phyloP scores from a whole-genome alignment of 2,888 invertebrate species.

The Hoplodrina blanda region DNA sequence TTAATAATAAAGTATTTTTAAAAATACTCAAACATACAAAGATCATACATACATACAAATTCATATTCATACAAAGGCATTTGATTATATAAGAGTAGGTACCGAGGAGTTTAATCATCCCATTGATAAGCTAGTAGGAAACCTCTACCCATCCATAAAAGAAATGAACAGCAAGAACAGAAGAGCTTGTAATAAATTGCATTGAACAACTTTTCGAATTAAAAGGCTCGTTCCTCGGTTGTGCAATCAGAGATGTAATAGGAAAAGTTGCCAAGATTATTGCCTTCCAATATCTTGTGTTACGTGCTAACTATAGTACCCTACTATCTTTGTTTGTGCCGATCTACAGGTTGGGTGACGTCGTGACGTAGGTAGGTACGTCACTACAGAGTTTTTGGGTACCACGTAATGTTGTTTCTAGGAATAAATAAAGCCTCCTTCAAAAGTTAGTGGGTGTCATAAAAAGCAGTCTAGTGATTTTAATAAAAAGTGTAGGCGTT shows the following conservation, averaged over 20 bases:
- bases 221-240: slow-evolving; percentile 67
- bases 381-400: too few species aligned
- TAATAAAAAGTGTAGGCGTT: too few species aligned
- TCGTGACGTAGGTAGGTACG: not conserved
- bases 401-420: too few species aligned
- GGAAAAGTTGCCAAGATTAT: slow-evolving; percentile 76
- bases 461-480: not conserved
- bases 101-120: too few species aligned
- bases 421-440: too few species aligned
- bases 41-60: too few species aligned
- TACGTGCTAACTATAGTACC: slow-evolving; percentile 42
- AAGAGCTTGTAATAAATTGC: slow-evolving; percentile 71
- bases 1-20: not conserved
- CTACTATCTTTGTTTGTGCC: slow-evolving; percentile 22
- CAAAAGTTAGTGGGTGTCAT: not conserved
- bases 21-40: too few species aligned
- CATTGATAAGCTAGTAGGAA: not conserved
- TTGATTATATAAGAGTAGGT: too few species aligned
- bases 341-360: slow-evolving; percentile 49
- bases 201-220: slow-evolving; percentile 75
- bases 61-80: too few species aligned
- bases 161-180: slow-evolving; percentile 61
- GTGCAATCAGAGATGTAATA: slow-evolving; percentile 74
- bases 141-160: slow-evolving; percentile 36
- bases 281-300: slow-evolving; percentile 71